These are phyloP conservation scores for Cinara cedri DNA, from an alignment of 2,888 invertebrate genomes.

Conservation along the genomic window DNA sequence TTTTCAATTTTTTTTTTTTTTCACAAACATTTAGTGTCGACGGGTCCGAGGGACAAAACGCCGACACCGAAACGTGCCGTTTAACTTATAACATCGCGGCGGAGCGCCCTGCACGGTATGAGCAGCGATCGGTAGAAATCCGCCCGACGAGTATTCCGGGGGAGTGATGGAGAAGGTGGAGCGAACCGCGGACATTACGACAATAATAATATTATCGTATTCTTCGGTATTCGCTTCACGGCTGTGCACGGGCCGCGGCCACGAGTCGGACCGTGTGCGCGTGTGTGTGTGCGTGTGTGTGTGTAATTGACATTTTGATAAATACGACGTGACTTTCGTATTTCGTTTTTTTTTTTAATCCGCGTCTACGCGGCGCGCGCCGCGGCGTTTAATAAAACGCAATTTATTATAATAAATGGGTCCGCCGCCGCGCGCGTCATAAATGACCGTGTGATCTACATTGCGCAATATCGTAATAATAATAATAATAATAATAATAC, in stretches of 20 bases:
- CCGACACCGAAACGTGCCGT: too few relatives aligned
- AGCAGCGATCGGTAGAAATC: too few relatives aligned
- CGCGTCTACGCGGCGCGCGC: conserved; percentile 23
- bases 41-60: too few relatives aligned
- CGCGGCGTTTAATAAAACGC: conserved; percentile 48
- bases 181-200: conserved; percentile 1
- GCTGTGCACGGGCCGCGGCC: too few relatives aligned
- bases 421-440: conserved; percentile 27
- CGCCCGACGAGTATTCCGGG: too few relatives aligned
- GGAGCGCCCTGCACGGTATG: too few relatives aligned
- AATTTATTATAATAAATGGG: conserved; percentile 56
- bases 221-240: conserved; percentile 14
- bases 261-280: too few relatives aligned
- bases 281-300: too few relatives aligned
- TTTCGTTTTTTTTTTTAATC: conserved; percentile 40
- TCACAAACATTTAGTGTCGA: too few relatives aligned
- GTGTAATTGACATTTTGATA: conserved; percentile 56
- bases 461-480: conserved; percentile 37
- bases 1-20: too few relatives aligned
- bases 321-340: conserved; percentile 55
- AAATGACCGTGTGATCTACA: conserved; percentile 56
- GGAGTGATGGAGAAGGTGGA: conserved; percentile 19
- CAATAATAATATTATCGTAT: neutral
- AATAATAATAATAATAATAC: too few relatives aligned
- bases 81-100: too few relatives aligned